phyloP scores from a whole-genome alignment of 1,140 invertebrate species.

The Aphelinus certus region DNA sequence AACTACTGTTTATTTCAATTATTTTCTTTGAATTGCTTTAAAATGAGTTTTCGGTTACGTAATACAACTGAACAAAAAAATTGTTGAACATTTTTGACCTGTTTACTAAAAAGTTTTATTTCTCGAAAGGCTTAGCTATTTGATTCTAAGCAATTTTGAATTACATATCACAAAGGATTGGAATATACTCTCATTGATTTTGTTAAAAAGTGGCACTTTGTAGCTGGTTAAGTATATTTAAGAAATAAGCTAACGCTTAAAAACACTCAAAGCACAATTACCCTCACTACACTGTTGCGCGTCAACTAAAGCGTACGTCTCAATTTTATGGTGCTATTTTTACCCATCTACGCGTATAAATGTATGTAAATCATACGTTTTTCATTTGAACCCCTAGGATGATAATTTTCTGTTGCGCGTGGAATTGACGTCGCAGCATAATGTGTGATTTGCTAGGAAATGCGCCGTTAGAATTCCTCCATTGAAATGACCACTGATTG shows the following conservation, averaged over 20 bases:
- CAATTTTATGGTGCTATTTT: constrained; percentile 34
- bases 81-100: no score
- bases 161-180: no score
- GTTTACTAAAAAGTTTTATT: background rate
- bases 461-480: constrained; percentile 14
- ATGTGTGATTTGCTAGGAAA: constrained; percentile 6
- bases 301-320: background rate
- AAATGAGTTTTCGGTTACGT: no score
- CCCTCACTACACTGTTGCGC: constrained; percentile 1
- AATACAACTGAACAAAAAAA: no score
- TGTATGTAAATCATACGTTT: no score
- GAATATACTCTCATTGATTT: no score
- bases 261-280: constrained; percentile 18
- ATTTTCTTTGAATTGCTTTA: no score
- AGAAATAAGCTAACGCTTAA: constrained; percentile 21
- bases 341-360: constrained; percentile 20
- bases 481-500: background rate
- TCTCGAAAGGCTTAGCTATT: background rate
- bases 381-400: background rate
- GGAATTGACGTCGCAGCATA: constrained; percentile 39
- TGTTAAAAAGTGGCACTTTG: no score
- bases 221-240: no score
- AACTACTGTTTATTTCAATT: no score
- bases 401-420: constrained; percentile 17
- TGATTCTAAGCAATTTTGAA: no score